These are phyloP conservation scores for Nanorana parkeri DNA, from an alignment of 2,113 vertebrate species.

Conservation along the genomic window DNA sequence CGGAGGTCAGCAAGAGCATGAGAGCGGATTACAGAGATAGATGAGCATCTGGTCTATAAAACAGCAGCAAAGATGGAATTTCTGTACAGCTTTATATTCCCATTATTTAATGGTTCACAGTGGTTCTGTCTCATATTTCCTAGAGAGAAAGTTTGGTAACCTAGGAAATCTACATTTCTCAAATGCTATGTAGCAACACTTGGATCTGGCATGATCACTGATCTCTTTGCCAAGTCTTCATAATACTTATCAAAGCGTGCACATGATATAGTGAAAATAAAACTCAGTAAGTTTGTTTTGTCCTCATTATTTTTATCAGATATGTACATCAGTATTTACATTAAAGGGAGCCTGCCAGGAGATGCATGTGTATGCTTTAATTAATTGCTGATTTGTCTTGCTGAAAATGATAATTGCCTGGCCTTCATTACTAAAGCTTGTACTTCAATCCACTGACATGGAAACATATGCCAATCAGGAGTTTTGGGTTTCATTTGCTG, in stretches of 20 bases:
- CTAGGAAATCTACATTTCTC: not conserved
- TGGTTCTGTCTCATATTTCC: conserved; percentile 33
- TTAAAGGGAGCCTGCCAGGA: too few relatives aligned
- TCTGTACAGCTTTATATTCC: conserved; percentile 14
- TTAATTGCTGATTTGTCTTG: too few relatives aligned
- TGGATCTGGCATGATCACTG: not conserved
- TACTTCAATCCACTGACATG: too few relatives aligned
- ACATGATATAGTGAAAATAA: too few relatives aligned
- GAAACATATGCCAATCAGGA: too few relatives aligned
- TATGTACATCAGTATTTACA: too few relatives aligned
- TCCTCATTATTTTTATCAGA: too few relatives aligned
- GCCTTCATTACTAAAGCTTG: too few relatives aligned
- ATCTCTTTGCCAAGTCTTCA: not conserved
- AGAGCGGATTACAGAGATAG: not conserved
- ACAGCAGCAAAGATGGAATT: conserved; percentile 34
- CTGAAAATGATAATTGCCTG: too few relatives aligned
- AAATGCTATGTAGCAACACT: not conserved
- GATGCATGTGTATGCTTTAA: too few relatives aligned
- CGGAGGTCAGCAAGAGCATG: conserved; percentile 24
- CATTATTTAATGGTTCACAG: conserved; percentile 40
- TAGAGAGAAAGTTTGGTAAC: conserved; percentile 1
- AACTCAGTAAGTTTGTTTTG: too few relatives aligned
- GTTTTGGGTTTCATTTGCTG: too few relatives aligned
- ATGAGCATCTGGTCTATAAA: conserved; percentile 51
- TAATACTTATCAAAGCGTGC: not conserved